Conservation (phyloP, 2,797 vertebrate genomes). For the Sphaeramia orbicularis region DNA sequence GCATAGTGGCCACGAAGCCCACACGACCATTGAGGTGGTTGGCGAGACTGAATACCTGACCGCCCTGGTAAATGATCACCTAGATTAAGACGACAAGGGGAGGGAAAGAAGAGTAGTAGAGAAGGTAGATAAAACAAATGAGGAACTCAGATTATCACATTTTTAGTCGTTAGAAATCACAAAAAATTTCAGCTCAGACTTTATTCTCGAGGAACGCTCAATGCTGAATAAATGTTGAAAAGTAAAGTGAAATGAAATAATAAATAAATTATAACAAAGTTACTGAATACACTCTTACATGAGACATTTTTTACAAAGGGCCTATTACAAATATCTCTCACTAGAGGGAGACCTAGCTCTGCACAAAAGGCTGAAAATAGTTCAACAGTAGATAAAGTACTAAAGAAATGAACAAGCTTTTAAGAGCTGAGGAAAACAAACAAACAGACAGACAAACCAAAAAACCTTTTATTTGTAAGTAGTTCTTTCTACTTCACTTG, state of each 20-base stretch:
- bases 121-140: background rate
- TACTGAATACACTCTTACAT: no score
- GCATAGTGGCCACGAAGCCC: slow-evolving; percentile 96
- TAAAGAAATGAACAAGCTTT: slow-evolving; percentile 24
- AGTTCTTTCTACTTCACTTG: slow-evolving; percentile 52
- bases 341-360: slow-evolving; percentile 72
- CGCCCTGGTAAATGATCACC: slow-evolving; percentile 98
- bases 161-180: no score
- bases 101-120: background rate
- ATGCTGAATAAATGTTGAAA: background rate
- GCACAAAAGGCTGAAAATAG: background rate
- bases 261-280: background rate
- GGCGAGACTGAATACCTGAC: slow-evolving; percentile 95
- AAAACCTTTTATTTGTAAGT: slow-evolving; percentile 61
- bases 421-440: slow-evolving; percentile 24
- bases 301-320: background rate
- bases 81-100: slow-evolving; percentile 62
- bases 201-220: no score
- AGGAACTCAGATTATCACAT: no score
- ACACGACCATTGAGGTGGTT: slow-evolving; percentile 94
- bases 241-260: background rate
- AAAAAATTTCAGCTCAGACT: no score
- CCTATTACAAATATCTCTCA: slow-evolving; percentile 42
- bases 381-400: slow-evolving; percentile 9
- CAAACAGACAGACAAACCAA: slow-evolving; percentile 43